These are phyloP conservation scores for Parazoanthus darwini DNA, from an alignment of 92 coral and sea anemone genomes.

Conservation along the genomic window DNA sequence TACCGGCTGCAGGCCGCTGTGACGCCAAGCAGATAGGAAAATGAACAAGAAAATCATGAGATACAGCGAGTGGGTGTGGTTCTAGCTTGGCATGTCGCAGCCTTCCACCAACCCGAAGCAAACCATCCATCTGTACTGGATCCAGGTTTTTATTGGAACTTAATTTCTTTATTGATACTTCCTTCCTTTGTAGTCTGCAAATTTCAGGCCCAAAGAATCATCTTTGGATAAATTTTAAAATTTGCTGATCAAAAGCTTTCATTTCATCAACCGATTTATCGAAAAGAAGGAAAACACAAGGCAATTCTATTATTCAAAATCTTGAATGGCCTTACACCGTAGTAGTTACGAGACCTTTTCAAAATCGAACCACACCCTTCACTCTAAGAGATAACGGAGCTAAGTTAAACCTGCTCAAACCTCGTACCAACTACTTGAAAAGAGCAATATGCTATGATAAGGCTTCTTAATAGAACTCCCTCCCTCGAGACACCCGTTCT, in stretches of 20 bases:
- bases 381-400: too few species aligned
- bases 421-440: too few species aligned
- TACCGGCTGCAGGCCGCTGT: too few species aligned
- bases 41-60: too few species aligned
- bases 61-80: neutral
- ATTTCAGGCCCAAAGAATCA: constrained; percentile 39
- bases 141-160: constrained; percentile 45
- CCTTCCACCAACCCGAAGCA: constrained; percentile 57
- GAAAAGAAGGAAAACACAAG: too few species aligned
- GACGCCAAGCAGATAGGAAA: too few species aligned
- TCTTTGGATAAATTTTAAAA: constrained; percentile 41
- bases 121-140: constrained; percentile 40
- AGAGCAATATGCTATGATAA: too few species aligned
- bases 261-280: constrained; percentile 36
- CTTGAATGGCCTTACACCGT: too few species aligned
- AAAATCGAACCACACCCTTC: neutral
- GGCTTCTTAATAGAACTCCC: too few species aligned
- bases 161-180: constrained; percentile 30
- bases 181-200: neutral
- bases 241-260: constrained; percentile 41
- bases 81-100: constrained; percentile 38
- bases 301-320: constrained; percentile 29
- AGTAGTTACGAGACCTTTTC: neutral
- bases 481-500: too few species aligned
- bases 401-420: neutral